Base-by-base conservation (phyloP, 1,140 invertebrate species). In the Diorhabda elongata region DNA sequence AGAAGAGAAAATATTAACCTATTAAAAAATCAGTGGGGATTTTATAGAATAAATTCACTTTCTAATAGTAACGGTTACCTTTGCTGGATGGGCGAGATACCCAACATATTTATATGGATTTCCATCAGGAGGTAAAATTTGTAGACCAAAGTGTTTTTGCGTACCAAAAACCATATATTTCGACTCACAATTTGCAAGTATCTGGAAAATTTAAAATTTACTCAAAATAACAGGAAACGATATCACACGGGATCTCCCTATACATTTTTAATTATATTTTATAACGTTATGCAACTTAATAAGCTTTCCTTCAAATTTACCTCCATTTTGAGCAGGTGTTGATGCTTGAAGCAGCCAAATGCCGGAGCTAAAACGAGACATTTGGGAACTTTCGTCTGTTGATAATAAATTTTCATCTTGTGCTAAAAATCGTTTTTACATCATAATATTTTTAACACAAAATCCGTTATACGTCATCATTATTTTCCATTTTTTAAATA, bases 61-160 rank as follows among this genome's bases (percentile, higher is more conserved):
- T 26, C 26, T 26, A 26, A 26, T 26, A 26, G 26, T 26, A 26
- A 26, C 26, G 26, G 26, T 26, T 76, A 86, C 87, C 77, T 85
- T 79, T 58, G 78, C 75, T 3, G 90, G 89, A 82, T 92, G 90
- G 43, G 85, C 89, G 42, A 89, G 82, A 41, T 88, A 80, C 3
- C 85, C 89, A 64, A 87, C 84, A 70, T 86, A 85, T 75, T 88
- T 90, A 79, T 87, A 90, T 41, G 90, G 90, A 80, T 92, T 92
- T 3, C 91, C 91, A 80, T 90, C 87, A 0, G 89, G 76, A 3
- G 90, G 89, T 72, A 90, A 77, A 67, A 87, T 85, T 75, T 89
- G 86, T 43, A 92, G 77, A 2, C 90, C 91, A 58, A 92, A 85
- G 71, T 89, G 84, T 73, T 87, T 87, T 42, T 85, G 82, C 4